Percentiles rank a stretch among this genome's conserved stretches.
phyloP scores from a whole-genome alignment of 2,888 invertebrate genomes.

The Stenodera caucasica region DNA sequence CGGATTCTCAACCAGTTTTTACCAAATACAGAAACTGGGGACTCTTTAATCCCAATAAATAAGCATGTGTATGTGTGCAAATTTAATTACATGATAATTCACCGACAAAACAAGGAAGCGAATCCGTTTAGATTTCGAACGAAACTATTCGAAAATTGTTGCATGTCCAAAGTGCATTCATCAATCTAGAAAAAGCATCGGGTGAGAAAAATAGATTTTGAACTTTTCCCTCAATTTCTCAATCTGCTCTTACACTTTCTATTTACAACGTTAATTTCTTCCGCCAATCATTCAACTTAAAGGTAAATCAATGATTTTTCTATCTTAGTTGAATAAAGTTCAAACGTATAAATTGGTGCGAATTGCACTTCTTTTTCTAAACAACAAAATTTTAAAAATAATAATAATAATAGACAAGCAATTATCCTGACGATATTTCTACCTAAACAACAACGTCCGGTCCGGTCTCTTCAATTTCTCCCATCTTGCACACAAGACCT shows the following conservation, averaged over 20 bases:
- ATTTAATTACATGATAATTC: slow-evolving; percentile 31
- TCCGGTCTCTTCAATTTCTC: not conserved
- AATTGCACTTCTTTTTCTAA: too few relatives aligned
- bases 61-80: not conserved
- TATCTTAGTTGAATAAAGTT: not conserved
- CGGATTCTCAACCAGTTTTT: slow-evolving; percentile 42
- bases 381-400: too few relatives aligned
- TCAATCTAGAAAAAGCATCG: not conserved
- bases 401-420: too few relatives aligned
- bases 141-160: not conserved
- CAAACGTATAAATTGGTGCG: not conserved
- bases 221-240: not conserved
- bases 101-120: slow-evolving; percentile 35
- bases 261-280: not conserved
- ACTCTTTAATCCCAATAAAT: slow-evolving; percentile 33
- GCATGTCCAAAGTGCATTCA: not conserved
- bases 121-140: not conserved
- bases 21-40: slow-evolving; percentile 44
- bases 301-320: not conserved
- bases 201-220: not conserved
- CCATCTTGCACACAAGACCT: not conserved
- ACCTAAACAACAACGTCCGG: too few relatives aligned
- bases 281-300: not conserved
- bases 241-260: not conserved
- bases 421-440: not conserved